A percentile compares a stretch with the other conserved stretches of the same genome.
These are phyloP conservation scores for Orthosia incerta DNA, from an alignment of 2,888 invertebrate genomes.

Conservation along the genomic window DNA sequence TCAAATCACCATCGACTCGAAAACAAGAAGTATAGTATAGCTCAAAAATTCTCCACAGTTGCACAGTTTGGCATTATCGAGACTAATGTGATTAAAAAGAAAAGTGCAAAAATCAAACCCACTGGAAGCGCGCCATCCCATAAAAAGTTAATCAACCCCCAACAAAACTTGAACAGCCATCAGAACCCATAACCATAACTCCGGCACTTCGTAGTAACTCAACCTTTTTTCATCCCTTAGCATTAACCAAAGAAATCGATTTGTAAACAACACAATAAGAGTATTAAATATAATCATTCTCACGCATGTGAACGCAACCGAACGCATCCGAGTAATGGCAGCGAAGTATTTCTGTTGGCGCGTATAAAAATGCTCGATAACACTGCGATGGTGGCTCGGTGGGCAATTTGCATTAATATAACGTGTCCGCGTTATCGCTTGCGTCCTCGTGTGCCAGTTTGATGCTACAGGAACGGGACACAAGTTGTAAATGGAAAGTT, in stretches of 20 bases:
- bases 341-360: conserved; percentile 71
- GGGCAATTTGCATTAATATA: conserved; percentile 83
- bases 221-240: conserved; percentile 61
- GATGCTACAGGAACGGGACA: conserved; percentile 47
- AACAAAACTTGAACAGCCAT: conserved; percentile 42
- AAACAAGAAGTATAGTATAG: too few species aligned
- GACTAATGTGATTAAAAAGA: not conserved
- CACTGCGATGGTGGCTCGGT: conserved; percentile 65
- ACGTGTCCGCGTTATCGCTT: conserved; percentile 74
- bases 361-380: conserved; percentile 80
- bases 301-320: conserved; percentile 61
- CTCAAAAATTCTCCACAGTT: not conserved
- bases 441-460: conserved; percentile 59
- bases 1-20: too few species aligned
- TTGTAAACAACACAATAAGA: conserved; percentile 69
- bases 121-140: not conserved
- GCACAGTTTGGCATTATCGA: not conserved
- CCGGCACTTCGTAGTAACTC: conserved; percentile 49
- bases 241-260: conserved; percentile 63
- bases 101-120: conserved; percentile 16
- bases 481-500: conserved; percentile 51
- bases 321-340: conserved; percentile 72
- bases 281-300: conserved; percentile 66
- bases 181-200: conserved; percentile 59
- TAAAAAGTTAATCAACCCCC: conserved; percentile 48